These are phyloP conservation scores for Pseudobourletiella spinata DNA, from an alignment of 1,140 invertebrate genomes.

Conservation along the genomic window DNA sequence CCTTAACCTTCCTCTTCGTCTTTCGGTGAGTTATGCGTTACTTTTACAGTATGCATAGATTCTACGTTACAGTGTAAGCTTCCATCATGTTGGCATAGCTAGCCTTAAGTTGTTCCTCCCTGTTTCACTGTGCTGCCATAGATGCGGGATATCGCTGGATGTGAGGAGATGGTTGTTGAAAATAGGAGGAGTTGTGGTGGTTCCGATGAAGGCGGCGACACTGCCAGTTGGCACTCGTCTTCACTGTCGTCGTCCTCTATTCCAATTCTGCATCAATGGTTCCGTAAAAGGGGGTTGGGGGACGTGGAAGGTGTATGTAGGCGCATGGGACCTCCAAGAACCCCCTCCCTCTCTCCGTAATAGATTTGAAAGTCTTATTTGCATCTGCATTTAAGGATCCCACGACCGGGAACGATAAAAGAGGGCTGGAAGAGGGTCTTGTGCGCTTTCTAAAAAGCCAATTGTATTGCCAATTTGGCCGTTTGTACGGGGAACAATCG, in stretches of 20 bases:
- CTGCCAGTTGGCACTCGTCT: slow-evolving; percentile 5
- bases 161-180: neutral
- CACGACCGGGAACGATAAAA: no score
- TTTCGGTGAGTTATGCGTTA: slow-evolving; percentile 43
- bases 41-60: neutral
- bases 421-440: no score
- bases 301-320: no score
- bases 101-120: neutral
- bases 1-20: slow-evolving; percentile 73
- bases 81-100: neutral
- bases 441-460: no score
- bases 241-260: neutral
- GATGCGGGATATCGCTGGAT: no score
- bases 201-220: no score
- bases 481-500: no score
- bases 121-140: neutral
- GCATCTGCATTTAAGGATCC: neutral
- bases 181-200: no score
- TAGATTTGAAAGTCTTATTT: no score
- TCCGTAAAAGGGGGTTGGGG: neutral
- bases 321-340: no score
- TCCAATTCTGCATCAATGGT: neutral
- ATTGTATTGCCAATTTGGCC: no score
- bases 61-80: neutral
- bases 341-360: no score